These are phyloP conservation scores for Dyspetes luteomarginatus DNA, from an alignment of 2,888 invertebrate genomes.

Conservation along the genomic window DNA sequence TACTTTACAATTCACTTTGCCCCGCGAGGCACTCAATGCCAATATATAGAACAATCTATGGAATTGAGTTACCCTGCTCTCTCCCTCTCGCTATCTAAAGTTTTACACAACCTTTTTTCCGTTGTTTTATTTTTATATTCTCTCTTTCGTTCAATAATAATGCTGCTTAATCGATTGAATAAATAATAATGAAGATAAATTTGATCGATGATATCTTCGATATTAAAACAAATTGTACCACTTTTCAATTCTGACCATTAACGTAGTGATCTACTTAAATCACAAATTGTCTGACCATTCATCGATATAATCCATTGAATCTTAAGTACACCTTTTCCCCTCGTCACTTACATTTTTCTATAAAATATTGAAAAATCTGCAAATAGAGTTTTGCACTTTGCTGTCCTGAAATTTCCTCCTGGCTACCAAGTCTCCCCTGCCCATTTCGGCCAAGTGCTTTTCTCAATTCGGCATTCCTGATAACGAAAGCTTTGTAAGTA, in stretches of 20 bases:
- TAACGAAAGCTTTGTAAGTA: too few species aligned
- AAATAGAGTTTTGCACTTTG: too few species aligned
- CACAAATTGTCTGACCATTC: slow-evolving; percentile 2
- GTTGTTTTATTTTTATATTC: neutral
- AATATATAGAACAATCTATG: slow-evolving; percentile 78
- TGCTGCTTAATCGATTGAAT: slow-evolving; percentile 1
- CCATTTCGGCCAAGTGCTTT: too few species aligned
- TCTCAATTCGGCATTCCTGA: too few species aligned
- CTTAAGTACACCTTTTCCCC: neutral
- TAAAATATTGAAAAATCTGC: neutral
- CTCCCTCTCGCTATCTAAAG: slow-evolving; percentile 12
- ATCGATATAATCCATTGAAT: neutral
- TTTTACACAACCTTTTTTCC: slow-evolving; percentile 13
- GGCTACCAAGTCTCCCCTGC: too few species aligned
- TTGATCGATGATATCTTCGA: too few species aligned
- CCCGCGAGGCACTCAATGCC: slow-evolving; percentile 79
- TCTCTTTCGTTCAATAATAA: neutral
- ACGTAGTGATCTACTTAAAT: too few species aligned
- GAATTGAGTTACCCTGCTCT: slow-evolving; percentile 78
- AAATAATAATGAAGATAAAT: neutral
- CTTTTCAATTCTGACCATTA: too few species aligned
- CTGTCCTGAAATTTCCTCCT: too few species aligned
- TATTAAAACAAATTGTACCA: too few species aligned
- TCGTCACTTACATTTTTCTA: too few species aligned
- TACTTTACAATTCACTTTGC: slow-evolving; percentile 83